Evolutionary conservation across 2,113 vertebrate genomes (phyloP).

Genomic region (Sinocyclocheilus anophthalmus): DNA sequence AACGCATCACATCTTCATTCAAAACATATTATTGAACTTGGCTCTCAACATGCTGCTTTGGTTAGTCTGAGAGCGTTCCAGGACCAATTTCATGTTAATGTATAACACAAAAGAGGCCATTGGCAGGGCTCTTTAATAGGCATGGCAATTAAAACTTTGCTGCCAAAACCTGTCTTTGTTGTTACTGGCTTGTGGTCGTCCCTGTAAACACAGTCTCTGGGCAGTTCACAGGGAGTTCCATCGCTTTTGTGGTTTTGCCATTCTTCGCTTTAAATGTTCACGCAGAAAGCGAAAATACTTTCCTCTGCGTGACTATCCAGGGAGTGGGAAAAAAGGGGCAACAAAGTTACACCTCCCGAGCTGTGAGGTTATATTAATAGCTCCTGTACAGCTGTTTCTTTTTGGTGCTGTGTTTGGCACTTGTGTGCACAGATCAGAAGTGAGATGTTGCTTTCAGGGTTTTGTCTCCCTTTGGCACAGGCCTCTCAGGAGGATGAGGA

Average conservation of each 20-base stretch:
- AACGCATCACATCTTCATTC: constrained; percentile 60
- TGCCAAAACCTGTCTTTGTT: constrained; percentile 62
- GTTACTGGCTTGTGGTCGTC: constrained; percentile 57
- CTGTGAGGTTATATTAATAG: constrained; percentile 41
- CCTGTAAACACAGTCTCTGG: constrained; percentile 59
- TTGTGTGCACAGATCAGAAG: constrained; percentile 22
- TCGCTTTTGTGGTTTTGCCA: constrained; percentile 46
- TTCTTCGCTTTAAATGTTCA: constrained; percentile 51
- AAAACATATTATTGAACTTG: constrained; percentile 63
- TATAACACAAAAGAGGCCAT: constrained; percentile 61
- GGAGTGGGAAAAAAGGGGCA: constrained; percentile 17
- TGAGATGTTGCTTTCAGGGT: constrained; percentile 43
- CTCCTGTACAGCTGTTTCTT: constrained; percentile 34
- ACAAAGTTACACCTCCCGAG: constrained; percentile 35
- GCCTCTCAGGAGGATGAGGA: constrained; percentile 45
- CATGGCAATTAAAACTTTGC: constrained; percentile 61
- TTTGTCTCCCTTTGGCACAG: constrained; percentile 30
- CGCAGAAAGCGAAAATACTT: constrained; percentile 45
- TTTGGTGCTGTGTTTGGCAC: constrained; percentile 37
- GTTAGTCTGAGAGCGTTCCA: constrained; percentile 54
- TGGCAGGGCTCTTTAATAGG: constrained; percentile 60
- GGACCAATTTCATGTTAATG: constrained; percentile 62
- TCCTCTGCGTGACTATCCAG: constrained; percentile 45
- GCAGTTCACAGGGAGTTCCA: constrained; percentile 53
- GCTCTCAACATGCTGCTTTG: constrained; percentile 53